Conservation (phyloP, 2,888 invertebrate genomes). For the Tachina fera region DNA sequence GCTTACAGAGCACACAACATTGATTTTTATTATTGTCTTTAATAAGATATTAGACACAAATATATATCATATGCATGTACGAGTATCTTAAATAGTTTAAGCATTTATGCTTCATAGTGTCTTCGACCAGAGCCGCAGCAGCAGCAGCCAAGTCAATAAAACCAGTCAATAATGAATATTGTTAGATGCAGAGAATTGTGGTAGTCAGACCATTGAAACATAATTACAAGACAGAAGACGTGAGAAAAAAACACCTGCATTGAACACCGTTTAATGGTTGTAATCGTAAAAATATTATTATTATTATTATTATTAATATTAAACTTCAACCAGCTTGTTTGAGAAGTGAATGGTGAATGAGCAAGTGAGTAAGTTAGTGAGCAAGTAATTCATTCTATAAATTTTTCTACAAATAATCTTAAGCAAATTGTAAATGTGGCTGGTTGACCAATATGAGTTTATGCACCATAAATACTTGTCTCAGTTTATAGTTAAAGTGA, state of each 20-base stretch:
- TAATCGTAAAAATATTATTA: constrained; percentile 42
- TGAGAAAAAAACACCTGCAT: constrained; percentile 72
- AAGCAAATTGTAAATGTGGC: constrained; percentile 39
- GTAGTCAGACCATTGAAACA: constrained; percentile 47
- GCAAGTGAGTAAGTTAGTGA: constrained; percentile 34
- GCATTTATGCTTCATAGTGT: constrained; percentile 36
- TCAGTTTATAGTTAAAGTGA: neutral
- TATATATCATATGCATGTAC: constrained; percentile 62
- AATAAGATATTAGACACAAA: constrained; percentile 70
- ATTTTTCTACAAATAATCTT: constrained; percentile 29
- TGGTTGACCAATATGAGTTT: constrained; percentile 51
- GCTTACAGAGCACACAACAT: constrained; percentile 61
- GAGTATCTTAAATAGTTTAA: constrained; percentile 37
- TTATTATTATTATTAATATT: neutral
- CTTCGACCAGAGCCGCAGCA: constrained; percentile 27
- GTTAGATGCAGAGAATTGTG: neutral
- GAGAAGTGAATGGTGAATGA: neutral
- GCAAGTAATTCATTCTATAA: constrained; percentile 12
- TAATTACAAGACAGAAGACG: constrained; percentile 67
- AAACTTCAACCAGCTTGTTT: constrained; percentile 20
- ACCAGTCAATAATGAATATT: constrained; percentile 3
- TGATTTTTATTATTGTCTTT: constrained; percentile 70
- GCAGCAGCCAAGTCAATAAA: neutral
- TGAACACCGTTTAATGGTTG: constrained; percentile 56
- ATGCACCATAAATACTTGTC: constrained; percentile 56